Conservation (phyloP, 2,888 invertebrate species). For the Zhuqinia jingwanae region DNA sequence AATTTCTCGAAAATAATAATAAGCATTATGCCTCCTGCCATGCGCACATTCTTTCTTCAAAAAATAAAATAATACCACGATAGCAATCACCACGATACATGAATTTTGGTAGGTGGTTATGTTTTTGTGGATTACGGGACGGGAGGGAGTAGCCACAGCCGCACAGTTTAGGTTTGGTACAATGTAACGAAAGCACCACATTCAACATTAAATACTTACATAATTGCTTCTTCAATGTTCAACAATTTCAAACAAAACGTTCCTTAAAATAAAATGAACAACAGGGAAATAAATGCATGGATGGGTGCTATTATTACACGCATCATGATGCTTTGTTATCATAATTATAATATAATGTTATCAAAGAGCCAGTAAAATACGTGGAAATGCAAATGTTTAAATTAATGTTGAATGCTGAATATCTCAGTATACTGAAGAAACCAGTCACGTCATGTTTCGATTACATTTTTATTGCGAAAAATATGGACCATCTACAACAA, state of each 20-base stretch:
- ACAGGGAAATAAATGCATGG: conserved; percentile 15
- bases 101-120: no score
- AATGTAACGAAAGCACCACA: neutral
- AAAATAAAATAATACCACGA: no score
- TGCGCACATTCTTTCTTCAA: no score
- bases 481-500: conserved; percentile 23
- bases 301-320: conserved; percentile 9
- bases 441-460: no score
- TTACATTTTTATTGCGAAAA: conserved; percentile 13
- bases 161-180: neutral
- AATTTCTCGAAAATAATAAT: no score
- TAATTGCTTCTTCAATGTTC: conserved; percentile 24
- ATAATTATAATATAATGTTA: neutral
- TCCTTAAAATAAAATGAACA: neutral
- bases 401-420: neutral
- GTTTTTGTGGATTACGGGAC: no score
- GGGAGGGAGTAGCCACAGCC: no score
- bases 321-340: neutral
- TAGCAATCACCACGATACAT: no score
- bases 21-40: no score
- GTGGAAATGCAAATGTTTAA: neutral
- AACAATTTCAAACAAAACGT: conserved; percentile 37
- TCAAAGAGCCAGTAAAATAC: neutral
- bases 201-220: neutral
- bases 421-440: no score